A percentile compares a stretch with the other conserved stretches of the same genome.
Evolutionary conservation across 2,797 vertebrate species (phyloP).

Genomic region (Acrossocheilus wenchowensis): DNA sequence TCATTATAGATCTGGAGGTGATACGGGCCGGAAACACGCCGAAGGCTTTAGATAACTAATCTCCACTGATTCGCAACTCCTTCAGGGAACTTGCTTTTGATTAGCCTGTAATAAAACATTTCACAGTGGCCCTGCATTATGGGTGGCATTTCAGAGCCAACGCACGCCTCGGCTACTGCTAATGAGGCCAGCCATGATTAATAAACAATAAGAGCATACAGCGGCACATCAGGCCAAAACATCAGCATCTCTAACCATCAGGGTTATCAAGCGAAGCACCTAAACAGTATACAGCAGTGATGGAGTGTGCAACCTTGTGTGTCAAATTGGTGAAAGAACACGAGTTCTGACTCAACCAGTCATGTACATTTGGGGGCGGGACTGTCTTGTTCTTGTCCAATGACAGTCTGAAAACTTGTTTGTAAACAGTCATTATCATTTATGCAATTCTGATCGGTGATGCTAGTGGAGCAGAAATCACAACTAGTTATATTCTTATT

Average conservation of each 20-base stretch:
- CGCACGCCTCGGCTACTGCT: slow-evolving; percentile 43
- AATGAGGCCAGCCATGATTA: slow-evolving; percentile 52
- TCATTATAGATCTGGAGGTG: slow-evolving; percentile 59
- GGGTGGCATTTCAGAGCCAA: slow-evolving; percentile 57
- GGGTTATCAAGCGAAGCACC: neutral
- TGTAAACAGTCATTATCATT: neutral
- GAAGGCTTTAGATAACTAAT: slow-evolving; percentile 58
- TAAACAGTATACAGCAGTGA: neutral
- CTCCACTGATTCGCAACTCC: slow-evolving; percentile 54
- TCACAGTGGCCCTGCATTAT: slow-evolving; percentile 54
- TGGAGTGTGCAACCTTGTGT: neutral
- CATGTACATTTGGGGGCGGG: neutral
- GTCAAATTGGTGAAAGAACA: no score
- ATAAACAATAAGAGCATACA: slow-evolving; percentile 57
- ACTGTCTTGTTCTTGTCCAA: neutral
- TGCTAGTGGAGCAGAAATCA: neutral
- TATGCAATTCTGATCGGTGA: neutral
- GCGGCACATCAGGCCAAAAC: slow-evolving; percentile 13
- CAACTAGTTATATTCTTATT: neutral
- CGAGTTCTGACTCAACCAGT: neutral
- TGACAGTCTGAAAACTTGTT: neutral
- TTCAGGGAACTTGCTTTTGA: slow-evolving; percentile 55
- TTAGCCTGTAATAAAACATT: slow-evolving; percentile 64
- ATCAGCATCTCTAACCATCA: neutral
- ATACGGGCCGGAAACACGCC: slow-evolving; percentile 50